Base-by-base conservation (phyloP, 2,888 invertebrate genomes). In the Gari tellinella region DNA sequence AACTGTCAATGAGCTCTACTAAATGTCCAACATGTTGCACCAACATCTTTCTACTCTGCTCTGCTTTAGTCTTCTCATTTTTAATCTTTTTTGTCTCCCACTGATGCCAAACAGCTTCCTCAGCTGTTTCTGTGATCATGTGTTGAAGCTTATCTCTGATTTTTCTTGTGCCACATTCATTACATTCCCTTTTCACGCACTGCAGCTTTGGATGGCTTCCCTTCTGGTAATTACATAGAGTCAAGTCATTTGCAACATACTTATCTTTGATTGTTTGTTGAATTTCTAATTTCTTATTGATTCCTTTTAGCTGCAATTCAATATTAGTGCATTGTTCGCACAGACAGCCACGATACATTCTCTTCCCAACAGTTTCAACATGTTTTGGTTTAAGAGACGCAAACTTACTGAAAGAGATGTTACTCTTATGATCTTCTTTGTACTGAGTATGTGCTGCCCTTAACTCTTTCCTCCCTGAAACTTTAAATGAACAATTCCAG, bases 281-380 rank as follows among this genome's bases (percentile, higher is more conserved):
- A 17, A 31, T 5, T 15, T 23, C 15, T n/a, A 65, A 19, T n/a
- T 38, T 19, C 1, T 21, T 23, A 25, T 56, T 65, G n/a, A 57
- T 15, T 25, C 19, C 38, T 57, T 65, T 48, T 14, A 65, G 26
- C 8, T 56, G 46, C n/a, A 57, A 46, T 43, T 66, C 58, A 19
- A 58, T 21, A 45, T 66, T 66, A 17, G 58, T 51, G 43, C 66
- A 58, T 31, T 43, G n/a, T 57, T 66, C 66, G 52, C 66, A 58
- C 2, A 66, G 31, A 40, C 58, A 66, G 12, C 66, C 58, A 10
- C 66, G 40, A 23, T 45, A 66, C 19, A 31, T 25, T 37, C 31
- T 21, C 23, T 65, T 65, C 8, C 21, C 23, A 12, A 48, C 41
- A 14, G 66, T 66, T 58, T 66, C 58, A 26, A 66, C 66, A 55